Evolutionary conservation across 1,140 invertebrate genomes (phyloP).

Genomic region (Brachionus paranguensis): DNA sequence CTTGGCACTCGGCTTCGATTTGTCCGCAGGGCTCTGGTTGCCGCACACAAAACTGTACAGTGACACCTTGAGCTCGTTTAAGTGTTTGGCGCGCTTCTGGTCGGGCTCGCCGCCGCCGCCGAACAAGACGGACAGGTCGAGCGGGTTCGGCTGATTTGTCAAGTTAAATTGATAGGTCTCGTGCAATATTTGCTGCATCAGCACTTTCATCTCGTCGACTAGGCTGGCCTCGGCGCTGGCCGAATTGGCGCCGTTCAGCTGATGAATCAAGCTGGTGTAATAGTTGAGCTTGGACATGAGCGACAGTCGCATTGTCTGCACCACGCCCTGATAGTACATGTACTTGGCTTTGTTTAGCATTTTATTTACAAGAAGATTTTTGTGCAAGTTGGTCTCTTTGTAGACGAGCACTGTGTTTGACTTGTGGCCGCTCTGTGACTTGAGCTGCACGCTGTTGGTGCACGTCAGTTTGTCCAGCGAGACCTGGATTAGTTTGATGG

Average conservation of each 20-base stretch:
- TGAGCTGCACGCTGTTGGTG: neutral
- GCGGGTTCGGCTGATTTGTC: neutral
- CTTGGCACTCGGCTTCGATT: neutral
- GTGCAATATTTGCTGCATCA: conserved; percentile 17
- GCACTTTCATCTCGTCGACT: conserved; percentile 24
- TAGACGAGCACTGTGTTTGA: conserved; percentile 9
- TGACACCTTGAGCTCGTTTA: neutral
- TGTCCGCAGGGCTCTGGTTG: neutral
- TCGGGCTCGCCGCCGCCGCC: neutral
- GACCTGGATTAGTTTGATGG: conserved; percentile 19
- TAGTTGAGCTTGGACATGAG: conserved; percentile 35
- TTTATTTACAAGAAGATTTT: conserved; percentile 36
- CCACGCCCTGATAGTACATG: conserved; percentile 17
- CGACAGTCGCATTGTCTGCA: conserved; percentile 29
- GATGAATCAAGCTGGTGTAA: conserved; percentile 12
- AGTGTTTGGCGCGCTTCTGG: neutral
- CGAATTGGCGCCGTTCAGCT: neutral
- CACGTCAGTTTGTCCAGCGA: conserved; percentile 24
- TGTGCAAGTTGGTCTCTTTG: conserved; percentile 31
- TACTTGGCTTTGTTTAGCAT: conserved; percentile 36
- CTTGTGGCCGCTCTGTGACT: neutral
- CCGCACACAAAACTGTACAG: neutral
- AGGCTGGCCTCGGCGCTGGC: neutral
- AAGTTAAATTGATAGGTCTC: conserved; percentile 27
- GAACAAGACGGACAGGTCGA: neutral